Conservation (phyloP, 2,888 invertebrate genomes). For the Netelia inedita region DNA sequence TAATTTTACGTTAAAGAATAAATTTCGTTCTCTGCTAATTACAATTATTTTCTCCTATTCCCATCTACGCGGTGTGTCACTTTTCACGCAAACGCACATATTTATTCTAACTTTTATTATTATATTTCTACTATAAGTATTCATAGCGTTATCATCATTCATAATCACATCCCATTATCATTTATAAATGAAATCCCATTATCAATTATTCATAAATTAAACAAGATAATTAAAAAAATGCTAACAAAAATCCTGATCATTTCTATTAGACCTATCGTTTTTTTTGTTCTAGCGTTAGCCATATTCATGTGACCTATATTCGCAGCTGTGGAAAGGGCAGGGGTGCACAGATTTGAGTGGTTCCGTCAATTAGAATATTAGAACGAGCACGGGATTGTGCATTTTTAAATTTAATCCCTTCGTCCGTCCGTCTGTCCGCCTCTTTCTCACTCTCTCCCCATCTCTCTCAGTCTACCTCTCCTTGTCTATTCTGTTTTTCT, state of each 20-base stretch:
- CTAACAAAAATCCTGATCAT: neutral
- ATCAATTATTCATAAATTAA: neutral
- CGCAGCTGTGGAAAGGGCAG: conserved; percentile 2
- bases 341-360: conserved; percentile 4
- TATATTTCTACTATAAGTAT: too few relatives aligned
- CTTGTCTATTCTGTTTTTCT: conserved; percentile 25
- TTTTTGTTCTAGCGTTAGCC: neutral
- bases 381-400: conserved; percentile 35
- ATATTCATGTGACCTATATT: conserved; percentile 29
- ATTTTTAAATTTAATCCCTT: conserved; percentile 54
- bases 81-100: too few relatives aligned
- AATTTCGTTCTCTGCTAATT: too few relatives aligned
- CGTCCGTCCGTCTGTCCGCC: conserved; percentile 25
- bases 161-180: neutral
- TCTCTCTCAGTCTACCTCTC: neutral
- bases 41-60: too few relatives aligned
- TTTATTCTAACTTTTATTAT: too few relatives aligned
- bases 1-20: too few relatives aligned
- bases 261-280: neutral
- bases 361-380: conserved; percentile 57
- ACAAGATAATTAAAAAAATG: neutral
- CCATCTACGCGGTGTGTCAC: too few relatives aligned
- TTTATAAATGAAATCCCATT: neutral
- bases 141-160: neutral
- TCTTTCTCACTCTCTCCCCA: conserved; percentile 8